Base-by-base conservation (phyloP, 1,140 invertebrate genomes). In the Papilio machaon region DNA sequence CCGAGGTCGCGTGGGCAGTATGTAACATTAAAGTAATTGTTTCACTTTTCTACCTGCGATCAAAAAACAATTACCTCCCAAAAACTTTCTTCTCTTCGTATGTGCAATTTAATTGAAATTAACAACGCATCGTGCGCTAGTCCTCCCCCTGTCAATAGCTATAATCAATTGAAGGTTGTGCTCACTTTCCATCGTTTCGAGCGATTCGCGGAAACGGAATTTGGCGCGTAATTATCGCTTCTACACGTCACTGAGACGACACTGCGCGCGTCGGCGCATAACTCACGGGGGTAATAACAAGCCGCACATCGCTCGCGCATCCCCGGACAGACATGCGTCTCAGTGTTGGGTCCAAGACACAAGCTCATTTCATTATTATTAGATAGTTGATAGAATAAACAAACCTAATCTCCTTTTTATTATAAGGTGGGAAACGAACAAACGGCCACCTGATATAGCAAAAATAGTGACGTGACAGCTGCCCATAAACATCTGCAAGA, bases 191-290 rank as follows among this genome's bases (percentile, higher is more conserved):
- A 86, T 83, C 81, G 76, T 82, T 79, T 87, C 83, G 80, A 58
- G 67, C 75, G 82, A 82, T 92, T 91, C 91, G 82, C 60, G 89
- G 91, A 93, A 93, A 91, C 88, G 87, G 89, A 92, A 91, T 92
- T 92, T 91, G 88, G 86, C 89, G 90, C 85, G 82, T 91, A 92
- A 93, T 93, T 92, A 93, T 92, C 92, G 88, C 90, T 88, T 90
- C 87, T 88, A 87, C 86, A 85, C 81, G 85, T 90, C 77, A 85
- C 85, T 86, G 87, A 85, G 85, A 84, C 84, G 84, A 87, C 85
- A 86, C 88, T 86, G 85, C 85, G 88, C 86, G 90, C 89, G 91
- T 92, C 89, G 87, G 87, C 88, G 88, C 88, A 91, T 93, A 92
- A 92, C 86, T 92, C 91, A 93, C 90, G 47, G 52, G 79, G 82